Conservation (phyloP, 2,888 invertebrate species). For the Tenthredo amoena region DNA sequence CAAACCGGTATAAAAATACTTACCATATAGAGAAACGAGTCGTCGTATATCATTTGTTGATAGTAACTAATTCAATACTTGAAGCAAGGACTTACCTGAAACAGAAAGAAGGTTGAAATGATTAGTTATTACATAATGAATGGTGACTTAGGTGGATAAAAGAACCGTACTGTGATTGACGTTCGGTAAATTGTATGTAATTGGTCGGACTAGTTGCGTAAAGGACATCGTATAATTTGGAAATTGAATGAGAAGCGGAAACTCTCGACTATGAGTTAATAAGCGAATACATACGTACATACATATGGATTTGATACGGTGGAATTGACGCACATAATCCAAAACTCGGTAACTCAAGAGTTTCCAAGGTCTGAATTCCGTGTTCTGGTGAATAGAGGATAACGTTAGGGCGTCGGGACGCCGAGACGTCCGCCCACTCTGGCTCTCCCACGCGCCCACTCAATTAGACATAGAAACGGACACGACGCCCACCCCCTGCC, state of each 20-base stretch:
- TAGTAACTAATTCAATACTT: conserved; percentile 17
- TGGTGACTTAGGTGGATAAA: background rate
- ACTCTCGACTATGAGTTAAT: background rate
- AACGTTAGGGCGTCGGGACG: conserved; percentile 40
- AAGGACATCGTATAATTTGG: too few relatives aligned
- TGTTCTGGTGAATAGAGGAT: conserved; percentile 22
- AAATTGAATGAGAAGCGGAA: background rate
- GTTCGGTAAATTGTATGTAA: background rate
- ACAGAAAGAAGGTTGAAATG: conserved; percentile 31
- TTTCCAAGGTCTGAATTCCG: conserved; percentile 25
- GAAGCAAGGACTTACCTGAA: conserved; percentile 41
- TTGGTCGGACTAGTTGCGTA: background rate
- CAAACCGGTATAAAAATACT: background rate
- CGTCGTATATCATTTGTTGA: background rate
- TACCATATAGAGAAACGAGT: background rate
- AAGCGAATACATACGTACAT: background rate
- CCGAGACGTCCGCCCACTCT: conserved; percentile 33
- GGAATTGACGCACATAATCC: background rate
- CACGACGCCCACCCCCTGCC: conserved; percentile 38
- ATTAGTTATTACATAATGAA: background rate
- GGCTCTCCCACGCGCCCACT: conserved; percentile 47
- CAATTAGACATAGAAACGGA: conserved; percentile 50
- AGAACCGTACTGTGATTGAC: background rate
- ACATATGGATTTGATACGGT: background rate
- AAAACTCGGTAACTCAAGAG: conserved; percentile 19